Conservation (phyloP, 2,113 vertebrate genomes). For the Holacanthus passer region DNA sequence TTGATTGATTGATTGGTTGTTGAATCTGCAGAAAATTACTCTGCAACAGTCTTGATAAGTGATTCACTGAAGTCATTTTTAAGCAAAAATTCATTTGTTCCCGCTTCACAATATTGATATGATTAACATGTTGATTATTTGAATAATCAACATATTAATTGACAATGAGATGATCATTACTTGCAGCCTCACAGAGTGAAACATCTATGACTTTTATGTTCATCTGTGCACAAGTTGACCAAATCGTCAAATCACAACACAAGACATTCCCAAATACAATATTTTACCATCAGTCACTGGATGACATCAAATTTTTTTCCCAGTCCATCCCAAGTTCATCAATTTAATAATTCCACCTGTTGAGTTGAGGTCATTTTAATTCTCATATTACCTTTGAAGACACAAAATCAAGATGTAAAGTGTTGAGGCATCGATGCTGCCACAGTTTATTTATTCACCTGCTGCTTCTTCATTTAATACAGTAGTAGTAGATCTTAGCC, state of each 20-base stretch:
- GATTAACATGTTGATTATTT: no score
- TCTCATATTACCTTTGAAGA: background rate
- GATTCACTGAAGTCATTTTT: no score
- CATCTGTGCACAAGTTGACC: background rate
- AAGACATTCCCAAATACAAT: background rate
- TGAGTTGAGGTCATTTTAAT: background rate
- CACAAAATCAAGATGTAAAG: background rate
- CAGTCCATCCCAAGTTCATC: no score
- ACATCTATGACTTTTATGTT: background rate
- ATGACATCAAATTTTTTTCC: background rate
- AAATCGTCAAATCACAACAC: background rate
- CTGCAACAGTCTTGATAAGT: background rate
- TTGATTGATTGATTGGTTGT: background rate
- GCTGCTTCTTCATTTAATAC: constrained; percentile 53
- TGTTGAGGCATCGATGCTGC: background rate
- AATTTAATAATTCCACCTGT: background rate
- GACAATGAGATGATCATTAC: background rate
- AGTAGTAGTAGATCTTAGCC: constrained; percentile 52
- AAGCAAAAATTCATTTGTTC: background rate
- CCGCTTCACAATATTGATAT: background rate
- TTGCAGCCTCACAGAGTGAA: background rate
- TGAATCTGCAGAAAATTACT: background rate
- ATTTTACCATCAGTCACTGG: background rate
- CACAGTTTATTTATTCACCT: background rate
- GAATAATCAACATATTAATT: background rate